Evolutionary conservation across 1,140 invertebrate species (phyloP).

Genomic region (Melitaea cinxia): DNA sequence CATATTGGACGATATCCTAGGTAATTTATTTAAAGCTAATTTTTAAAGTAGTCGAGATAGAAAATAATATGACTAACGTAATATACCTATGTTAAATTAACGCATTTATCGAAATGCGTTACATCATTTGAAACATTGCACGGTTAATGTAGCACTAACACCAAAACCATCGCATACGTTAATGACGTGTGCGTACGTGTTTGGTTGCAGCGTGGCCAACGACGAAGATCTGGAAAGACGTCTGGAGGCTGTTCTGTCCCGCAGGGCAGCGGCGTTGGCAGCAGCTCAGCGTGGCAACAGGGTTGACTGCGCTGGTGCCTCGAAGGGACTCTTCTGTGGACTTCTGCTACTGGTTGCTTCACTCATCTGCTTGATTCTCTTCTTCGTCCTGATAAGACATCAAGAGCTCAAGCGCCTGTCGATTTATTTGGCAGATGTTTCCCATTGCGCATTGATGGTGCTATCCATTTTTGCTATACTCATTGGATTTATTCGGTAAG

Average conservation of each 20-base stretch:
- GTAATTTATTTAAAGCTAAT: slow-evolving; percentile 56
- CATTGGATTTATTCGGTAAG: slow-evolving; percentile 92
- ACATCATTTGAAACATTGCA: slow-evolving; percentile 1
- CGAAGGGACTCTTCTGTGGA: slow-evolving; percentile 96
- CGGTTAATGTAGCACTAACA: slow-evolving; percentile 32
- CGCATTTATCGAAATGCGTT: not conserved
- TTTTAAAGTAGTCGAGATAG: not conserved
- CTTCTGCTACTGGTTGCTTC: slow-evolving; percentile 94
- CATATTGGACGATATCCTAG: slow-evolving; percentile 94
- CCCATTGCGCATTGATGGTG: slow-evolving; percentile 93
- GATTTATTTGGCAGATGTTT: slow-evolving; percentile 94
- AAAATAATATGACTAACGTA: not conserved
- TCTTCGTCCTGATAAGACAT: slow-evolving; percentile 95
- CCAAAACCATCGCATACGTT: slow-evolving; percentile 45
- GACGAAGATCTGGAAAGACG: slow-evolving; percentile 93
- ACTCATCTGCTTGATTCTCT: slow-evolving; percentile 95
- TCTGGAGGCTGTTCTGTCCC: slow-evolving; percentile 91
- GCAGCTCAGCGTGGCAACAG: slow-evolving; percentile 89
- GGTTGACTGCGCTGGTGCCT: slow-evolving; percentile 95
- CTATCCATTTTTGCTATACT: slow-evolving; percentile 94
- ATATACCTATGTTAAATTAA: not conserved
- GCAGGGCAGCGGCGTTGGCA: slow-evolving; percentile 90
- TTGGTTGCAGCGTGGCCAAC: slow-evolving; percentile 85
- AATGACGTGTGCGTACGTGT: slow-evolving; percentile 62
- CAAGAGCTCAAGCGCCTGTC: slow-evolving; percentile 90